Percentiles rank a stretch among this genome's conserved stretches.
These are phyloP conservation scores for Auanema sp. DNA, from an alignment of 2,888 invertebrate genomes.

Conservation along the genomic window DNA sequence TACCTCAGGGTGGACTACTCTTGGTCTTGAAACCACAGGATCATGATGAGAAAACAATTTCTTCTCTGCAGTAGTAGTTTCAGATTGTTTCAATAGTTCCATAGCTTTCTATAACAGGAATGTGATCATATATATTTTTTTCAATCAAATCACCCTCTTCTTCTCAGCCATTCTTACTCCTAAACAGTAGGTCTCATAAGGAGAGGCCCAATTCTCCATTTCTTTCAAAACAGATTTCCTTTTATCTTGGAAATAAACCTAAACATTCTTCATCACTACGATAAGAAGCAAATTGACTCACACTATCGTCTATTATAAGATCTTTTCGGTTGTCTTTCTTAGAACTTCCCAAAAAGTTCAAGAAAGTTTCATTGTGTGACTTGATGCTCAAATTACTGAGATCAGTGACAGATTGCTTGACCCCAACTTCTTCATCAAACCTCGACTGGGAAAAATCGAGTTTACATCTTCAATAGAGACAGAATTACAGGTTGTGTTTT, in stretches of 20 bases:
- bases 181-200: conserved; percentile 40
- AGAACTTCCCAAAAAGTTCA: no score
- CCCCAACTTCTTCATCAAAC: conserved; percentile 45
- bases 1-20: conserved; percentile 28
- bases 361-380: no score
- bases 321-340: no score
- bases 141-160: conserved; percentile 21
- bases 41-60: conserved; percentile 42
- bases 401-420: no score
- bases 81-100: conserved; percentile 21
- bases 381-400: no score
- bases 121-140: background rate
- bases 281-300: background rate
- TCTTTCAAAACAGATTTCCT: conserved; percentile 2
- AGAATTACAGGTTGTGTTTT: background rate
- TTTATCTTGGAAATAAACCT: conserved; percentile 3
- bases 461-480: conserved; percentile 20
- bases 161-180: conserved; percentile 34
- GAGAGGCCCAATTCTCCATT: conserved; percentile 40
- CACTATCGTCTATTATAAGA: no score
- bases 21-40: conserved; percentile 33
- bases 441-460: conserved; percentile 43
- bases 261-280: background rate
- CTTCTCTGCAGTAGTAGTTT: conserved; percentile 27
- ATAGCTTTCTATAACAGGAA: conserved; percentile 9